Conservation (phyloP, 2,888 invertebrate genomes). For the Mylabris sibirica region DNA sequence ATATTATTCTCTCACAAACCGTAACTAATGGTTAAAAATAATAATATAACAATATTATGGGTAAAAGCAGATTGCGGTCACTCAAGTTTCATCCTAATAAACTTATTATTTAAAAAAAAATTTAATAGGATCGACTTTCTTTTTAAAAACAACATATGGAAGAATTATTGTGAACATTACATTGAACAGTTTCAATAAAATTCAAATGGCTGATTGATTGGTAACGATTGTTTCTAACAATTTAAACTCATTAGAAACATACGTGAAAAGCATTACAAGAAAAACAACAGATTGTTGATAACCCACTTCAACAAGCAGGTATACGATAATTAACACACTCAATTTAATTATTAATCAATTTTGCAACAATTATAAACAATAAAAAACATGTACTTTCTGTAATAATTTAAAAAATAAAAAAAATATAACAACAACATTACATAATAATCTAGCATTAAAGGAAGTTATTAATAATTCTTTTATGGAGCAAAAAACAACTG, state of each 20-base stretch:
- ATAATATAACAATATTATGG: not conserved
- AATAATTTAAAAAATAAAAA: not conserved
- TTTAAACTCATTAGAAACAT: not conserved
- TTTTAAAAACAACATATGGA: conserved; percentile 10
- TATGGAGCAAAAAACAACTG: not conserved
- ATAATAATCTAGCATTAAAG: not conserved
- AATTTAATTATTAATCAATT: not conserved
- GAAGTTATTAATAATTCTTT: conserved; percentile 3
- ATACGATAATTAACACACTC: not conserved
- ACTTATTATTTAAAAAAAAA: not conserved
- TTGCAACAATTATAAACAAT: not conserved
- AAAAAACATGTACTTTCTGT: not conserved
- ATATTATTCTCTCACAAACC: not conserved
- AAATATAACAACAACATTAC: not conserved
- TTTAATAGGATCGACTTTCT: conserved; percentile 16
- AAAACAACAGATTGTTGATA: conserved; percentile 11
- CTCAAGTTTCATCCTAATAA: conserved; percentile 22
- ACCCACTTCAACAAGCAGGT: not conserved
- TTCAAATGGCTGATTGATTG: not conserved
- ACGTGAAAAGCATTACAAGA: not conserved
- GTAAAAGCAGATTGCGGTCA: conserved; percentile 6
- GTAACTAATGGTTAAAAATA: conserved; percentile 19
- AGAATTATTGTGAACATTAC: not conserved
- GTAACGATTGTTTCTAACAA: not conserved
- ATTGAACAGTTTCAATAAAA: not conserved